Percentiles rank a stretch among this genome's conserved stretches.
These are phyloP conservation scores for Podiceps cristatus DNA, from an alignment of 2,113 vertebrate genomes.

Conservation along the genomic window DNA sequence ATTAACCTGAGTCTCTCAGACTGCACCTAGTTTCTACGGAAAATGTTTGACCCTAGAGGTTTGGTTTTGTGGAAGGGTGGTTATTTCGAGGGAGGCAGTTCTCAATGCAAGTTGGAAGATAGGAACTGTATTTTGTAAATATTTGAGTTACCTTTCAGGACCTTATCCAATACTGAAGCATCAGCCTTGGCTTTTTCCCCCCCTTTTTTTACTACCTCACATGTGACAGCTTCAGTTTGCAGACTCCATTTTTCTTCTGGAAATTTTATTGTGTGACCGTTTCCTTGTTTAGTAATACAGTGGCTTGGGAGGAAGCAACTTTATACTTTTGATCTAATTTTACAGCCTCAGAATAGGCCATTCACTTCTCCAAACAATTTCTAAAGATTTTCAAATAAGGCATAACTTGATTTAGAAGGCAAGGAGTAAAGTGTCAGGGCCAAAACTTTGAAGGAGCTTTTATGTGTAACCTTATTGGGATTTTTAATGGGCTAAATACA, in stretches of 20 bases:
- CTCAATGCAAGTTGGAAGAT: not conserved
- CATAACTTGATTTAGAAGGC: conserved; percentile 39
- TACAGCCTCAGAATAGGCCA: conserved; percentile 39
- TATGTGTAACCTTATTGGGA: conserved; percentile 47
- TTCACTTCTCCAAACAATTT: conserved; percentile 52
- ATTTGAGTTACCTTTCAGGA: not conserved
- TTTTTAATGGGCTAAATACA: conserved; percentile 67
- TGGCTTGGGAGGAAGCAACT: conserved; percentile 60
- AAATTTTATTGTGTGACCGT: conserved; percentile 56
- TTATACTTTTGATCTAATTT: conserved; percentile 62
- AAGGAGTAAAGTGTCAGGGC: conserved; percentile 29
- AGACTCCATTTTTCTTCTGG: conserved; percentile 35
- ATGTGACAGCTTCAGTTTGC: conserved; percentile 49
- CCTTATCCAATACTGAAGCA: not conserved
- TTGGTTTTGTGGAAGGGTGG: not conserved
- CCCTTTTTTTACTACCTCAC: not conserved
- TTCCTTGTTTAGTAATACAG: conserved; percentile 61
- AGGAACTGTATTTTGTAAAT: not conserved
- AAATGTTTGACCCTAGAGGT: not conserved
- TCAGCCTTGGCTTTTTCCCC: not conserved
- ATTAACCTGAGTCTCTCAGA: not conserved
- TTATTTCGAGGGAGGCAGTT: not conserved
- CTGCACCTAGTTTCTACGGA: not conserved
- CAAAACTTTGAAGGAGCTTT: conserved; percentile 66
- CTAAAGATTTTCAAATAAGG: conserved; percentile 63